Percentiles rank a stretch among this genome's conserved stretches.
These are phyloP conservation scores for Thamnaconus septentrionalis DNA, from an alignment of 2,113 vertebrate genomes.

Conservation along the genomic window DNA sequence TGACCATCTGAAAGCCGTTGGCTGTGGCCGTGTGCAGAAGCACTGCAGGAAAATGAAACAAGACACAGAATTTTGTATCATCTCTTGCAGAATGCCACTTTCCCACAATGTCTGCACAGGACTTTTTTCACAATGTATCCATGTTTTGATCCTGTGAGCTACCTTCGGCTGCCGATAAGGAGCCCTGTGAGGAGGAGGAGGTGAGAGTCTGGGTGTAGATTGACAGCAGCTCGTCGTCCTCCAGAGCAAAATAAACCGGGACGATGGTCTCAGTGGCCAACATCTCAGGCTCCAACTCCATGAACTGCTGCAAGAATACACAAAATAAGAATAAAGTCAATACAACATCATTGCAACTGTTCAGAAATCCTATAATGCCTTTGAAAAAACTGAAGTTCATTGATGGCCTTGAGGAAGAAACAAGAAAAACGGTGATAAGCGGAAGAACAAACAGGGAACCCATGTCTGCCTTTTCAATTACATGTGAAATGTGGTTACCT, in stretches of 20 bases:
- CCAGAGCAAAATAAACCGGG: slow-evolving; percentile 95
- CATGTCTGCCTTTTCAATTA: background rate
- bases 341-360: background rate
- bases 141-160: background rate
- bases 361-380: background rate
- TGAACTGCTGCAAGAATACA: slow-evolving; percentile 84
- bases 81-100: background rate
- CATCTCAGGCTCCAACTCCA: slow-evolving; percentile 98
- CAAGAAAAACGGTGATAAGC: too few relatives aligned
- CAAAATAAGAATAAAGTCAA: background rate
- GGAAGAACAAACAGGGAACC: background rate
- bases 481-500: slow-evolving; percentile 71
- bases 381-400: background rate
- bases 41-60: slow-evolving; percentile 69
- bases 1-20: slow-evolving; percentile 99
- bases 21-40: slow-evolving; percentile 94
- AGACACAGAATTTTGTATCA: background rate
- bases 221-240: slow-evolving; percentile 92
- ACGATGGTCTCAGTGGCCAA: slow-evolving; percentile 94
- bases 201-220: slow-evolving; percentile 93
- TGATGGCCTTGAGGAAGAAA: too few relatives aligned
- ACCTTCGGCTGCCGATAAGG: slow-evolving; percentile 95
- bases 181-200: slow-evolving; percentile 89
- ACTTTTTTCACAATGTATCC: background rate
- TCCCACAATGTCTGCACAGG: too few relatives aligned